Conservation (phyloP, 2,113 vertebrate genomes). For the Psittacula cyanocephala region DNA sequence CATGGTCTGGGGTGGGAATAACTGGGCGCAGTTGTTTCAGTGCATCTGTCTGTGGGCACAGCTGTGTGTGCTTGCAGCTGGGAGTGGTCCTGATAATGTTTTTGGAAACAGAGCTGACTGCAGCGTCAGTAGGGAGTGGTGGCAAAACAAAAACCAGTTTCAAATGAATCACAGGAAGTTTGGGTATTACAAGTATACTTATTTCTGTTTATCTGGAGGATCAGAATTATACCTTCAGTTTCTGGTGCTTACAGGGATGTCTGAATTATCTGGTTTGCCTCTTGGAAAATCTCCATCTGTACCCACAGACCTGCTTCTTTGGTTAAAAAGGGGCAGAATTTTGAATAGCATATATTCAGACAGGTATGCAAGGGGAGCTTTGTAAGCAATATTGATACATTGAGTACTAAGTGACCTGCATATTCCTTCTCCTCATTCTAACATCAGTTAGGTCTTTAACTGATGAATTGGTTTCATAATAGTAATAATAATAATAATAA, state of each 20-base stretch:
- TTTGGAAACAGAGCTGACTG: not conserved
- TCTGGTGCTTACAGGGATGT: not conserved
- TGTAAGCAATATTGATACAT: not conserved
- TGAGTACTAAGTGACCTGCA: not conserved
- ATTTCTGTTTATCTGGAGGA: not conserved
- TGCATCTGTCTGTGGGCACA: not conserved
- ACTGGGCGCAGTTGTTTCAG: not conserved
- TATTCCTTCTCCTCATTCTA: not conserved
- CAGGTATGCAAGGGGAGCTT: not conserved
- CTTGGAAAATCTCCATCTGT: not conserved
- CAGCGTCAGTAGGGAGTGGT: not conserved
- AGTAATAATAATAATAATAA: not conserved
- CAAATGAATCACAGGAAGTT: conserved; percentile 6
- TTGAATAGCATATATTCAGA: not conserved
- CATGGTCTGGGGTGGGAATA: not conserved
- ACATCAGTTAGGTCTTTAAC: not conserved
- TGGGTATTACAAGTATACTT: not conserved
- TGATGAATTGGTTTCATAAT: not conserved
- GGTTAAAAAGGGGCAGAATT: not conserved
- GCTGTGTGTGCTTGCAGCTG: not conserved
- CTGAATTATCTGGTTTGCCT: not conserved
- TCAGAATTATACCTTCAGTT: not conserved
- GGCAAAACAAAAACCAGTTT: conserved; percentile 11
- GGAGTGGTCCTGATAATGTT: not conserved
- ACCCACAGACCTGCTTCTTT: not conserved